Evolutionary conservation across 2,888 invertebrate genomes (phyloP), one percentile per base, ranked within the genome.

Genomic region (Pomacea canaliculata): DNA sequence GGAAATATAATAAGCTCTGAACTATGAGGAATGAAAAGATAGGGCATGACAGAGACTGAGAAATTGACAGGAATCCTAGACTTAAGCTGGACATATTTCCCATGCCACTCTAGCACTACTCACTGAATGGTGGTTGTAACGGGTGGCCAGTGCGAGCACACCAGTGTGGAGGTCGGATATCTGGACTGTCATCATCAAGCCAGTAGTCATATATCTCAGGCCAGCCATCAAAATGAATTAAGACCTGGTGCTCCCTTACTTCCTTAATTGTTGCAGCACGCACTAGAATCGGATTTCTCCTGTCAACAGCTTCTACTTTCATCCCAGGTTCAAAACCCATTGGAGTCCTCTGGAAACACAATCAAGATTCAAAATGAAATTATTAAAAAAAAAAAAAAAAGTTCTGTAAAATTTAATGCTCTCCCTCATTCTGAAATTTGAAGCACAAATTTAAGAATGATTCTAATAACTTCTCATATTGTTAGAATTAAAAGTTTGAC

Each of bases 161-260:
- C 97, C 97, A 98, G 60, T 96, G 95, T 80, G 96, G 94, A 0
- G 97, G 97, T 92, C 97, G 97, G 85, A 98, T 93, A 91, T 97
- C 96, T 0, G 95, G 93, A 82, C 94, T 95, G 91, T 97, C 97
- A 90, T 97, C 97, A 87, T 97, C 97, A 77, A 96, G 92, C 96
- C 96, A 97, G 90, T 94, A 95, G 81, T 95, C 94, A 89, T 96
- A 94, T 82, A 94, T 93, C 85, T 94, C 94, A 0, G 95, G 94
- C 96, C 97, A 97, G 23, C 97, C 96, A 91, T 97, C 97, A 91
- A 96, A 96, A 86, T 95, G 94, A 73, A 98, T 93, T 81, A 94
- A 93, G 70, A 96, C 92, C 84, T 94, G 94, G 79, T 96, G 95
- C 10, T 94, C 94, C 86, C 94, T 94, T 10, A 87, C 83, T 74